Base-by-base conservation (phyloP, 2,797 vertebrate species). In the Sebastes trivittatus region DNA sequence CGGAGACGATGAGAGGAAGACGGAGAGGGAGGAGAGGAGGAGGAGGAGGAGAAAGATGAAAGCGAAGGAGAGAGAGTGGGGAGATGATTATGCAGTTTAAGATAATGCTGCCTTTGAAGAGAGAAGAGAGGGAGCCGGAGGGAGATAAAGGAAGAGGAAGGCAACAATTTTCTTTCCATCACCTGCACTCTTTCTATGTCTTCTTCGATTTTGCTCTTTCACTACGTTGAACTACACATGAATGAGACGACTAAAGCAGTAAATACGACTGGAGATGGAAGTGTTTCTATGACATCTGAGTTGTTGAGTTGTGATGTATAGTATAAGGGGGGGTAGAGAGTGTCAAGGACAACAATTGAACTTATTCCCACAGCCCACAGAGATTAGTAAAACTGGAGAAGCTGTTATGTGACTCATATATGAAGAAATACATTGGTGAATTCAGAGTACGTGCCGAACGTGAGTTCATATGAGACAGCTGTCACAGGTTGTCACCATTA, bases 1-100 rank as follows among this genome's bases (percentile, higher is more conserved):
- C 25, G 62, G 61, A 65, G 77, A 78, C 7, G 59, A 82, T 52
- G 75, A 72, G 52, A 68, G 79, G 79, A 36, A 62, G 32, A 67
- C 11, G 14, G 61, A 65, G 61, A 65, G 68, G 77, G n/a, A n/a
- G n/a, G n/a, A n/a, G 55, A 72, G 60, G 58, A 70, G 54, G 52
- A 62, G 72, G 54, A 72, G 66, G 61, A 72, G 66, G 59, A 67
- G 80, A 49, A 46, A 76, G 78, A 88, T 58, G 63, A 88, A 73
- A 75, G 80, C 6, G n/a, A 16, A 49, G 25, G 34, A 27, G 62
- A 66, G 78, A 49, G 62, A 61, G 49, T 59, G 38, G 23, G 42
- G 62, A 65, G 74, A 16, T 46, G 67, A 80, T 75, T 82, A 70
- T 70, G 46, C 59, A 79, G 63, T 80, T 84, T 78, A 76, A 78